Evolutionary conservation across 2,113 vertebrate species (phyloP), one percentile per base, ranked within the genome.

Genomic region (Dasyornis broadbenti): DNA sequence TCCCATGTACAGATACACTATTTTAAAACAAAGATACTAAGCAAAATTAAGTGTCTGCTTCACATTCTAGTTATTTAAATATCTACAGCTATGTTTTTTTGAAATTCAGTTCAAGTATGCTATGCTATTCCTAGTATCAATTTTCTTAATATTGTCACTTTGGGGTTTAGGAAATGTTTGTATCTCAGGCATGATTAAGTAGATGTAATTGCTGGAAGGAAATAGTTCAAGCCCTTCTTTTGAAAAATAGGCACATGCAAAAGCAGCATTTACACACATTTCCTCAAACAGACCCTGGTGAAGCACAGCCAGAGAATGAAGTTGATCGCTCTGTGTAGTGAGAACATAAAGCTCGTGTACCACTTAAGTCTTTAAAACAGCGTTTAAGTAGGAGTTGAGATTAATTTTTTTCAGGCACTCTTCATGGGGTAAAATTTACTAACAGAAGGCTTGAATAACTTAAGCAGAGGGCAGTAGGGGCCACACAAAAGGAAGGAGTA

Each of bases 341-440:
- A 95, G 59, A 80, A 85, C 30, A 88, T 83, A 90, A 93, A 97
- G 47, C 60, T 94, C 81, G 92, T 56, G 66, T 49, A 72, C 39
- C 87, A 75, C 79, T 95, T 90, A 86, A 86, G 82, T 80, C 59
- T 90, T 88, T 91, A 94, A 94, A 96, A 95, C 54, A 66, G 33
- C 20, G 3, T 92, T 96, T 95, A 94, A 95, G 85, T 81, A 91
- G 56, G 79, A 94, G 54, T 52, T 95, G 82, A 85, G 56, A 47
- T 35, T 82, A 60, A 54, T 88, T 97, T 95, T 92, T 96, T 94
- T 90, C 88, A 90, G 68, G 15, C 40, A 39, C 93, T 86, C 94
- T 86, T 95, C 93, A 93, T 68, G 87, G 50, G 82, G 90, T 89
- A 90, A 90, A 96, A 91, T 95, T 96, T 95, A 95, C 93, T 87